phyloP scores from a whole-genome alignment of 2,888 invertebrate genomes.

The Tuberolachnus salignus region DNA sequence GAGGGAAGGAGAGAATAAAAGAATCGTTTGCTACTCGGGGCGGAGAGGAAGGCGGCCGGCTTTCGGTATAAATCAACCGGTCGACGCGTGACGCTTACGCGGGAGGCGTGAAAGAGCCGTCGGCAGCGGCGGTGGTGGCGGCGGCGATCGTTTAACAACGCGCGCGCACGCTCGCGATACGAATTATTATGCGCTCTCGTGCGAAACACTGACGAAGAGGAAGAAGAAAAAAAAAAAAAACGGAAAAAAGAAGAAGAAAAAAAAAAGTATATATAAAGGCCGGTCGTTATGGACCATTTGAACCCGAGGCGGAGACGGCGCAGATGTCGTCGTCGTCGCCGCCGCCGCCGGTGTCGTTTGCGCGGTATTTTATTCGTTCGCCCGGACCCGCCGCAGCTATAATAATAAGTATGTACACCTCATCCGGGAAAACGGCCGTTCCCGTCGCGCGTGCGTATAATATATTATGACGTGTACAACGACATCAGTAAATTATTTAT shows the following conservation, averaged over 20 bases:
- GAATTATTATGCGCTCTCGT: slow-evolving; percentile 2
- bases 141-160: slow-evolving; percentile 25
- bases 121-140: slow-evolving; percentile 5
- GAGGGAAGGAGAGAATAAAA: not conserved
- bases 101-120: slow-evolving; percentile 14
- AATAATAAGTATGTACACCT: too few species aligned
- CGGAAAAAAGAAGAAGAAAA: not conserved
- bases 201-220: not conserved
- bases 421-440: too few species aligned
- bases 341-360: too few species aligned
- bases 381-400: too few species aligned
- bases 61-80: slow-evolving; percentile 26
- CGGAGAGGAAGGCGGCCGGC: not conserved
- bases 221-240: not conserved
- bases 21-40: slow-evolving; percentile 4
- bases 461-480: too few species aligned
- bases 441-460: too few species aligned
- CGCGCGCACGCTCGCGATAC: not conserved
- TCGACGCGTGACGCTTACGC: not conserved
- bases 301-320: not conserved
- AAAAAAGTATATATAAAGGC: not conserved
- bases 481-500: too few species aligned
- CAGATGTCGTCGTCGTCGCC: too few species aligned
- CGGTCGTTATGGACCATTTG: slow-evolving; percentile 37
- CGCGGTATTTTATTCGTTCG: too few species aligned